Conservation (phyloP, 37 sponge, comb jelly and placozoan genomes). For the Hexactinellida sp. region DNA sequence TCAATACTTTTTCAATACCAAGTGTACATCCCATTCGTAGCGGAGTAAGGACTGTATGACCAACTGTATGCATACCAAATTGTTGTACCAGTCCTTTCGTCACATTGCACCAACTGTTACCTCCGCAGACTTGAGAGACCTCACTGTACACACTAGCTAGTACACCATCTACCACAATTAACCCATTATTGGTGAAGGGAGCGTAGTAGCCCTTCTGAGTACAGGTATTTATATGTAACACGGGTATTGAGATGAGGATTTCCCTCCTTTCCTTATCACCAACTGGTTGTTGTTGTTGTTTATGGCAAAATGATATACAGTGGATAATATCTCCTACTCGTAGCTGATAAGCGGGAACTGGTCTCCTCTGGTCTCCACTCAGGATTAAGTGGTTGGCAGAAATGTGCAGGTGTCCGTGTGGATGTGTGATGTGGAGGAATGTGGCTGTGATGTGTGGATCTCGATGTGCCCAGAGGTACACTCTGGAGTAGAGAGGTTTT, state of each 20-base stretch:
- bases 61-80: constrained; percentile 5
- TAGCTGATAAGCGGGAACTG: not conserved
- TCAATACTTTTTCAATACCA: not conserved
- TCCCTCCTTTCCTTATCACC: not conserved
- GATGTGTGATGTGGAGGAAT: not conserved
- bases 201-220: not conserved
- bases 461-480: not conserved
- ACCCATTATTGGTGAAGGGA: not conserved
- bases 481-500: not conserved
- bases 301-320: not conserved
- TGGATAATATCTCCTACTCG: not conserved
- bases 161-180: not conserved
- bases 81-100: not conserved
- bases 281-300: too few relatives aligned
- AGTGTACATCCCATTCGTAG: not conserved
- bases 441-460: not conserved
- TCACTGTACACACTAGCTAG: not conserved
- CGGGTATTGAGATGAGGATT: not conserved
- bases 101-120: not conserved
- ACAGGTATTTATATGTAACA: not conserved
- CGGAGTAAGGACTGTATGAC: not conserved
- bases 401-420: not conserved
- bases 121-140: not conserved
- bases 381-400: not conserved
- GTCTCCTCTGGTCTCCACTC: not conserved